These are phyloP conservation scores for Leucoraja ocellata DNA, from an alignment of 2,797 vertebrate genomes.

Conservation along the genomic window DNA sequence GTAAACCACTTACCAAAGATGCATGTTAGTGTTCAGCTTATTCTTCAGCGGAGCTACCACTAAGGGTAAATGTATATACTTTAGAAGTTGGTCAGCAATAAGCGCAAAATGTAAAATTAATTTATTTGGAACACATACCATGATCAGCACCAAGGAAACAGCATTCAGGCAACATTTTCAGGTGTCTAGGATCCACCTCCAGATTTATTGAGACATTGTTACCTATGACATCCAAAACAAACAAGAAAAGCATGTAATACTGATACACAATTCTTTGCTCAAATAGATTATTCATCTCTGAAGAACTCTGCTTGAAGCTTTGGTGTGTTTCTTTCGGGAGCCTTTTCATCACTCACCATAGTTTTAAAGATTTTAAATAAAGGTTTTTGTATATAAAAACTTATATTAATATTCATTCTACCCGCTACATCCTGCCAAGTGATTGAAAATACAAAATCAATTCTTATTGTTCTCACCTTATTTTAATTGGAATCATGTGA, in stretches of 20 bases:
- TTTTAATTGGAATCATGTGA: background rate
- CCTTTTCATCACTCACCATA: background rate
- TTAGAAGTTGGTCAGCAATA: background rate
- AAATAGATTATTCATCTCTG: background rate
- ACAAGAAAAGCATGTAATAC: conserved; percentile 9
- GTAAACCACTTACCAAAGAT: conserved; percentile 74
- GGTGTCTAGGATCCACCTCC: conserved; percentile 81
- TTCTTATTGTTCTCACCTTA: background rate
- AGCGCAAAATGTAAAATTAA: background rate
- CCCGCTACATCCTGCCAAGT: background rate
- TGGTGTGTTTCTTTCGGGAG: background rate
- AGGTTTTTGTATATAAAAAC: background rate
- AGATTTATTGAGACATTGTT: conserved; percentile 79
- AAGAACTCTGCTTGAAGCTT: background rate
- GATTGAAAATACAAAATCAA: background rate
- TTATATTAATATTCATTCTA: background rate
- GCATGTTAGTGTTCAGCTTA: conserved; percentile 85
- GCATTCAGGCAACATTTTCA: conserved; percentile 86
- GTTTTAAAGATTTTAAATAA: background rate
- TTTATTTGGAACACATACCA: conserved; percentile 57
- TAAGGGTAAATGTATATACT: conserved; percentile 51
- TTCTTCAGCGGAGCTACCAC: conserved; percentile 82
- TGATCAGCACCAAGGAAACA: conserved; percentile 91
- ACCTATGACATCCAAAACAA: conserved; percentile 55
- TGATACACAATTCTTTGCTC: background rate